phyloP scores from a whole-genome alignment of 2,888 invertebrate genomes.

The Megastigmus dorsalis region DNA sequence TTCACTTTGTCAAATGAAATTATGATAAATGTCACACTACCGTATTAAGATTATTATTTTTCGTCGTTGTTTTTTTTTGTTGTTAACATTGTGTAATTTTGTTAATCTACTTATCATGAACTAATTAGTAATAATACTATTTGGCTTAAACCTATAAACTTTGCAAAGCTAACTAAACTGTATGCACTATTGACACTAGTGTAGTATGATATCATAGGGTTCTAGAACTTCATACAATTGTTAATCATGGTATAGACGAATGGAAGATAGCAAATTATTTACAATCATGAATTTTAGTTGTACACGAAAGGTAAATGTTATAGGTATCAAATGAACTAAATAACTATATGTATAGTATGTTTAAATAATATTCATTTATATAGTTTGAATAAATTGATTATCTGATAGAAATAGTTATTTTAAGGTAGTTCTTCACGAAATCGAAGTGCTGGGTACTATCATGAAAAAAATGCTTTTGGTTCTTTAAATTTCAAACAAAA shows the following conservation, averaged over 20 bases:
- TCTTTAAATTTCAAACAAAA: no score
- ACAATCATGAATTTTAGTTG: constrained; percentile 11
- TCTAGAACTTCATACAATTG: constrained; percentile 17
- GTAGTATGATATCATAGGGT: background rate
- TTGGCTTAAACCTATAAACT: constrained; percentile 12
- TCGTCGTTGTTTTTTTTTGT: constrained; percentile 26
- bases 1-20: background rate
- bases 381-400: no score
- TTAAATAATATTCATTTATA: no score
- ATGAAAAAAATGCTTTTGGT: no score
- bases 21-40: background rate
- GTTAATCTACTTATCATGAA: constrained; percentile 5
- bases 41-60: background rate
- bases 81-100: background rate
- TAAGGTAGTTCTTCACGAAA: no score
- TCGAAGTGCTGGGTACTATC: no score
- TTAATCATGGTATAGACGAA: background rate
- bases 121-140: constrained; percentile 2
- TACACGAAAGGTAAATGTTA: no score
- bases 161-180: constrained; percentile 19
- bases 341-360: no score
- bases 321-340: no score
- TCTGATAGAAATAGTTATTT: no score
- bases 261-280: no score
- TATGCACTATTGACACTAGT: constrained; percentile 13